These are phyloP conservation scores for Luscinia luscinia DNA, from an alignment of 2,797 vertebrate species.

Conservation along the genomic window DNA sequence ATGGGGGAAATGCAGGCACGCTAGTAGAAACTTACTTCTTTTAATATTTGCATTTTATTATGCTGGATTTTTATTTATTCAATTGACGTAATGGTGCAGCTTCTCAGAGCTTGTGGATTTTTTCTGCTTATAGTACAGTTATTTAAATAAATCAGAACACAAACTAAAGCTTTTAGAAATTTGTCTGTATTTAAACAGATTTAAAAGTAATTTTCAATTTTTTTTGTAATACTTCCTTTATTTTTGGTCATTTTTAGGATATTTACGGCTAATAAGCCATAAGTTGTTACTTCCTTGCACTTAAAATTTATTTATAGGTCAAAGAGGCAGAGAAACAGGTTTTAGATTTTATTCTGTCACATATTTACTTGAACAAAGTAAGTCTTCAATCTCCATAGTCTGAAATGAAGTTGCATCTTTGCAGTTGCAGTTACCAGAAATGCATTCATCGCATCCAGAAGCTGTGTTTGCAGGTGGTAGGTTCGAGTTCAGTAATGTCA, in stretches of 20 bases:
- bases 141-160: neutral
- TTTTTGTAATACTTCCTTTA: neutral
- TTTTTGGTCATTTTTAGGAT: neutral
- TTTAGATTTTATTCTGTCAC: neutral
- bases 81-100: rapidly evolving
- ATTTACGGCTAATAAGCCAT: neutral
- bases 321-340: neutral
- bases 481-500: neutral
- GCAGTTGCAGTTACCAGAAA: neutral
- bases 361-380: neutral
- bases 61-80: neutral
- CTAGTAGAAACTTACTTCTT: neutral
- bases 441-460: neutral
- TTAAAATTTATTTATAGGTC: neutral
- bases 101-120: neutral
- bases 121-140: neutral
- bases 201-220: neutral
- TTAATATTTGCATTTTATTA: neutral
- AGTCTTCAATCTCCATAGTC: neutral
- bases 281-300: neutral
- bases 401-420: neutral
- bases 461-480: neutral
- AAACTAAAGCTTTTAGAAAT: neutral
- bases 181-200: neutral
- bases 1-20: neutral